Evolutionary conservation across 2,113 vertebrate genomes (phyloP), one percentile per base, ranked within the genome.

Genomic region (Arvicanthis niloticus): DNA sequence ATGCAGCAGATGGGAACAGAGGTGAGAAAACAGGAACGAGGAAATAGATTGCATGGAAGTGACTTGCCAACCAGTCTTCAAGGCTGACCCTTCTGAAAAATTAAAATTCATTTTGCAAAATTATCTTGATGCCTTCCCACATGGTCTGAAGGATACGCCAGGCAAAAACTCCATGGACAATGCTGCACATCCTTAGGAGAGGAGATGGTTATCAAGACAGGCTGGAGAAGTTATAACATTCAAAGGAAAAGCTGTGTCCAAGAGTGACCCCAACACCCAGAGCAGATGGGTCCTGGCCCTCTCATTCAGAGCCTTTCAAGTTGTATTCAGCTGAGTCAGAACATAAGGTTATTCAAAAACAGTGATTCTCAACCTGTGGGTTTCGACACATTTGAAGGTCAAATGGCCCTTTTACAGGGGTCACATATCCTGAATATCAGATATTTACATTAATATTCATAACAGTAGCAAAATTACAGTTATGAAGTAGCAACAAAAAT

Each of bases 31-130:
- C 40, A 89, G 58, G 94, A 88, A 67, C 4, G 56, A 70, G 88
- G 40, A 19, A 90, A 90, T n/a, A 67, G 91, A 91, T 9, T 91
- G 21, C 53, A 91, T 34, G 81, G 62, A 77, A 91, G 45, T 82
- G 80, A 91, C 48, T 56, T 80, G 85, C 3, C 37, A 58, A 42
- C 65, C 78, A 77, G 31, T 21, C 62, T 88, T 87, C 78, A 88
- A 78, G 40, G 12, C 26, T 60, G 58, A 58, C n/a, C 84, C 53
- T 91, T 96, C 60, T 73, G 77, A 24, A 89, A 92, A 94, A 72
- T 73, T 90, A 90, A 86, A 48, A 87, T 75, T 73, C 37, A n/a
- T 67, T 87, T 87, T 81, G 19, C 29, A 51, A 58, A 96, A 86
- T 70, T 21, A 12, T 89, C 78, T 68, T 70, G 34, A 84, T 26